Evolutionary conservation across 2,113 vertebrate genomes (phyloP), one percentile per base, ranked within the genome.

Genomic region (Sorex araneus): DNA sequence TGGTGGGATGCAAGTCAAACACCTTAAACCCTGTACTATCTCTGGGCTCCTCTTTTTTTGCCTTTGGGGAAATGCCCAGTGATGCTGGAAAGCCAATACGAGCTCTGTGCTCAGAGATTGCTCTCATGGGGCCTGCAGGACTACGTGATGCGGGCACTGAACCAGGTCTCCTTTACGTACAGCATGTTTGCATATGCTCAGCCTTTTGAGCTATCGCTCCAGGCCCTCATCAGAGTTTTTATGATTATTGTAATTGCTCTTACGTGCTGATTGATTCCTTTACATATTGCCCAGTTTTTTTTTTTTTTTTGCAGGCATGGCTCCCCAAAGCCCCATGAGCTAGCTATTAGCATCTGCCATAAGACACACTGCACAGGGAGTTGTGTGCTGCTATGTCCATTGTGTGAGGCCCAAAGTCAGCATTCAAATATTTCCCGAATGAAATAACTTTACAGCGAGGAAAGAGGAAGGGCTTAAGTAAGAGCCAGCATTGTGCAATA

Each of bases 371-470:
- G 30, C 64, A 54, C 12, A 74, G 28, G 64, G 27, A 36, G 11
- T 30, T 69, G 66, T 80, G 34, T 36, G 19, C 66, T 32, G 40
- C 47, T 76, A n/a, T n/a, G 28, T 80, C 66, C 32, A 34, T 67
- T 43, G 2, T 40, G 10, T 54, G 32, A 84, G 69, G 21, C 69
- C 70, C 28, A 60, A 79, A 50, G 9, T 21, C 54, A 70, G 18
- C 34, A 43, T 45, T 79, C 25, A 67, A 70, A 43, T 67, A 82
- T 67, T 87, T 84, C 67, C 64, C 73, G 64, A 88, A 75, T 67
- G 76, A 86, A 84, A 34, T 64, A 79, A 89, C 30, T 76, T 79
- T 67, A 82, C 2, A 78, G 47, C 69, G 36, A 54, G 79, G 75
- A 69, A 78, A 76, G 57, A 10, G 3, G 27, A 78, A 75, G 84